Base-by-base conservation (phyloP, 2,888 invertebrate genomes). In the Apantesis nais region DNA sequence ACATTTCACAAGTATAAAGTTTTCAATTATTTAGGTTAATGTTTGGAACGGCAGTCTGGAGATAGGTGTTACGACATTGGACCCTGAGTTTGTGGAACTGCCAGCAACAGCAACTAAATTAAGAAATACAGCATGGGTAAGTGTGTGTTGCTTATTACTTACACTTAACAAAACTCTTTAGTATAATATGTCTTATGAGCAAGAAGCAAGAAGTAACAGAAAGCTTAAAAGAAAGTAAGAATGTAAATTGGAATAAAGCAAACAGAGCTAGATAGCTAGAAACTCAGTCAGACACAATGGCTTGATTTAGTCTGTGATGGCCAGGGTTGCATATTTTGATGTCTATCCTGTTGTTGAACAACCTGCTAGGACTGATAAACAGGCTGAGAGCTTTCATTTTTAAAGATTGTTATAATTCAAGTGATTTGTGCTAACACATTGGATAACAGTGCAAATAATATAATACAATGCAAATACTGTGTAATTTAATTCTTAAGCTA, bases 21-120 rank as follows among this genome's bases (percentile, higher is more conserved):
- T 68, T 73, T 39, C 61, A 65, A 31, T 66, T 8, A 74, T 31
- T 34, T 81, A 98, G 98, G 97, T 98, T 74, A 97, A 97, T 90
- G 97, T 97, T 87, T 99, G 99, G 99, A 98, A 98, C 70, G 99
- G 99, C 0, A 98, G 98, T 4, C 97, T 99, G 64, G 99, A 99
- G 95, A 98, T 98, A 88, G 98, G 98, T 55, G 98, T 98, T 0
- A 99, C 99, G 0, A 98, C 98, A 0, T 97, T 99, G 88, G 97
- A 97, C 77, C 99, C 99, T 0, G 97, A 97, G 62, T 97, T 97
- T 85, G 94, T 98, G 78, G 98, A 99, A 82, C 98, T 98, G 90
- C 99, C 99, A 52, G 96, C 97, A 12, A 97, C 97, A 86, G 98
- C 98, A 14, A 97, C 97, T 19, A 97, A 97, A 85, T 96, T 97